Evolutionary conservation across 2,888 invertebrate species (phyloP).

Genomic region (Cephus spinipes): DNA sequence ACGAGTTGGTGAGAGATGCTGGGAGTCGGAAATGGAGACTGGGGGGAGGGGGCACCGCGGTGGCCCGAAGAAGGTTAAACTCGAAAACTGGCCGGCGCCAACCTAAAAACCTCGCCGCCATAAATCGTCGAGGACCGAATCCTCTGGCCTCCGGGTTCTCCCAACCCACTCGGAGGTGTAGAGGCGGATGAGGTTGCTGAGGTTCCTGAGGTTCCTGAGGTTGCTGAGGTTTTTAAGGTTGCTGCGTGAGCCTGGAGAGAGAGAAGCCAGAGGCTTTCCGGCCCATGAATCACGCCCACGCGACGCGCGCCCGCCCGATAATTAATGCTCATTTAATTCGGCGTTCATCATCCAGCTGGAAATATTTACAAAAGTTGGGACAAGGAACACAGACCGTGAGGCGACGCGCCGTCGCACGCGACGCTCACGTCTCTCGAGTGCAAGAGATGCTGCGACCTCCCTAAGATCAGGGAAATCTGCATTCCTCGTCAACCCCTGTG

Average conservation of each 20-base stretch:
- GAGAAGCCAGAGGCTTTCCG: constrained; percentile 42
- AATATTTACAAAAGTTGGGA: constrained; percentile 58
- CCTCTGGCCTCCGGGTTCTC: not conserved
- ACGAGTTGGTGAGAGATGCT: too few species aligned
- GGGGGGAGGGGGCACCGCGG: constrained; percentile 13
- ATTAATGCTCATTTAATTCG: constrained; percentile 65
- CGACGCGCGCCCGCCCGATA: constrained; percentile 57
- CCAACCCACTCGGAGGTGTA: not conserved
- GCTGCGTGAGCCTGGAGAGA: constrained; percentile 33
- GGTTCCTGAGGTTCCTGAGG: constrained; percentile 27
- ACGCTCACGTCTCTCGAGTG: not conserved
- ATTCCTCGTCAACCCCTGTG: too few species aligned
- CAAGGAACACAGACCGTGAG: constrained; percentile 31
- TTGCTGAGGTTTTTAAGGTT: constrained; percentile 21
- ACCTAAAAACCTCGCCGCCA: constrained; percentile 36
- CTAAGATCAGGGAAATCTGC: too few species aligned
- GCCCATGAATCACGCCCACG: constrained; percentile 63
- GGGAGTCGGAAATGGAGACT: not conserved
- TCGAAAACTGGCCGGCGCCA: constrained; percentile 31
- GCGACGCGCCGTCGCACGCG: constrained; percentile 1
- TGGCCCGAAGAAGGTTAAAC: constrained; percentile 35
- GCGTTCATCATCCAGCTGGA: constrained; percentile 59
- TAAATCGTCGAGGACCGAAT: constrained; percentile 29
- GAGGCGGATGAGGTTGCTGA: constrained; percentile 27
- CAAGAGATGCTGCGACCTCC: too few species aligned